A percentile compares a stretch with the other conserved stretches of the same genome.
These are phyloP conservation scores for Busseola fusca DNA, from an alignment of 2,888 invertebrate genomes.

Conservation along the genomic window DNA sequence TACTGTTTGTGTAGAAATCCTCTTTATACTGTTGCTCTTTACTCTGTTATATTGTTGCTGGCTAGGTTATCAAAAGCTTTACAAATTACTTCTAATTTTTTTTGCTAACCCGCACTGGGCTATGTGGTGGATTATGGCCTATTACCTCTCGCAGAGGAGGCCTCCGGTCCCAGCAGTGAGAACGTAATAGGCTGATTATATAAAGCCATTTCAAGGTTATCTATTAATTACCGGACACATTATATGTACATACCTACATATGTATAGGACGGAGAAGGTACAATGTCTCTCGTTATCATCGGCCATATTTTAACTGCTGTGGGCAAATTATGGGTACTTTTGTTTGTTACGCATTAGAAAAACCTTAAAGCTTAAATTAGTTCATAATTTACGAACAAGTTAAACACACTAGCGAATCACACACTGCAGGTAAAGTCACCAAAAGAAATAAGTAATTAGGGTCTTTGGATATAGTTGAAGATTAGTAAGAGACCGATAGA, in stretches of 20 bases:
- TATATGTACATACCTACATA: background rate
- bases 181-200: background rate
- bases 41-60: background rate
- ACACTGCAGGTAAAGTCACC: no score
- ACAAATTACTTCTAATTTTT: background rate
- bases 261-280: background rate
- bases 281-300: background rate
- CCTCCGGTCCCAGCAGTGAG: background rate
- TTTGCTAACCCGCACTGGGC: background rate
- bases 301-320: background rate
- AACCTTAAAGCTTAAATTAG: background rate
- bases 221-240: no score
- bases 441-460: no score
- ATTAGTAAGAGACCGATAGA: no score
- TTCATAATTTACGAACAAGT: background rate
- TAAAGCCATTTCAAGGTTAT: no score
- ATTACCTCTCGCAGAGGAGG: background rate
- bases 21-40: background rate
- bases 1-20: background rate
- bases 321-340: background rate
- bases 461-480: no score
- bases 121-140: background rate
- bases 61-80: background rate
- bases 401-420: background rate
- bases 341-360: background rate